Conservation (phyloP, 2,888 invertebrate genomes). For the Barypeithes pellucidus region DNA sequence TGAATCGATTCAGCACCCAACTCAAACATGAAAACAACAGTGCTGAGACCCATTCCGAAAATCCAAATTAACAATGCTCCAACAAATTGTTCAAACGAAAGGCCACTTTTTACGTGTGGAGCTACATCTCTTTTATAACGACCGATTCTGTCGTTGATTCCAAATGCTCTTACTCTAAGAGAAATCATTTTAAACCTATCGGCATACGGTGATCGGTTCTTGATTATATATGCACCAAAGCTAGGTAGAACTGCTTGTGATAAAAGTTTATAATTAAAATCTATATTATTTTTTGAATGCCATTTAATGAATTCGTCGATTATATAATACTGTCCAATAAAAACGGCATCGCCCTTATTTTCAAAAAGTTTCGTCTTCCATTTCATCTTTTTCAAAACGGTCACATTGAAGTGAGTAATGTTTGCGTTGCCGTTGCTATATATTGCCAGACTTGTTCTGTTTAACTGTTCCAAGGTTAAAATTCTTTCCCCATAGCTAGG, state of each 20-base stretch:
- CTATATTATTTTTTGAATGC: conserved; percentile 4
- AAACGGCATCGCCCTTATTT: conserved; percentile 7
- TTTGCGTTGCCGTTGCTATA: background rate
- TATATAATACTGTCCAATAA: background rate
- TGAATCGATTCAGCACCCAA: background rate
- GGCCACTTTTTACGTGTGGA: background rate
- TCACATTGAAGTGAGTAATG: background rate
- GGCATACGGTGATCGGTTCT: background rate
- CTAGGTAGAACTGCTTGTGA: background rate
- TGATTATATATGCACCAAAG: background rate
- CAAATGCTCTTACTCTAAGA: background rate
- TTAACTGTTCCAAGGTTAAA: background rate
- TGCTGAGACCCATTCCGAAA: background rate
- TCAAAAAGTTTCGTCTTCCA: conserved; percentile 9
- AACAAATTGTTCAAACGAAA: background rate
- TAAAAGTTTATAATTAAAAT: conserved; percentile 10
- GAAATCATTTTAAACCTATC: background rate
- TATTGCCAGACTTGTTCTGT: background rate
- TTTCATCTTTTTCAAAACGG: background rate
- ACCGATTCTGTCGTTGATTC: background rate
- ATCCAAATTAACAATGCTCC: background rate
- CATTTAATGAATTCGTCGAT: background rate
- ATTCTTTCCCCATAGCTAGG: background rate
- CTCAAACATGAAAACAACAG: conserved; percentile 7
- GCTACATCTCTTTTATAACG: background rate